Percentiles rank a stretch among this genome's conserved stretches.
Evolutionary conservation across 2,888 invertebrate species (phyloP).

Genomic region (Masnerella sp.): DNA sequence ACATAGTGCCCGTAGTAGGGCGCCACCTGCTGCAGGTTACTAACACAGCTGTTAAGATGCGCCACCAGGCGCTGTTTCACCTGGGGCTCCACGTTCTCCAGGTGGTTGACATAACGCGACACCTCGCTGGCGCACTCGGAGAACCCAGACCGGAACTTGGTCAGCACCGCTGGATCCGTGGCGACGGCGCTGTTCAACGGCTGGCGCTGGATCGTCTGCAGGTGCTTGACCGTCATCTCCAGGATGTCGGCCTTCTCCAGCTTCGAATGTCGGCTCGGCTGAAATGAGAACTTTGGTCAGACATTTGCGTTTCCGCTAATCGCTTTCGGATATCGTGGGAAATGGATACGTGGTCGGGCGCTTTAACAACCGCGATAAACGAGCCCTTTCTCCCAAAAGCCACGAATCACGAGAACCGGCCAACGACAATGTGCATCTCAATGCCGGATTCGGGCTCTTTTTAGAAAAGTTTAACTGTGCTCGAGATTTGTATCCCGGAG

Average conservation of each 20-base stretch:
- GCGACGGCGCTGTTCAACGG: conserved; percentile 90
- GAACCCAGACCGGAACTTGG: conserved; percentile 92
- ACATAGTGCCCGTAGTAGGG: conserved; percentile 77
- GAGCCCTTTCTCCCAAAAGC: conserved; percentile 42
- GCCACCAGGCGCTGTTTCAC: conserved; percentile 83
- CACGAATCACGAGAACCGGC: conserved; percentile 63
- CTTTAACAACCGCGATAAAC: conserved; percentile 61
- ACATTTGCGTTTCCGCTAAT: background rate
- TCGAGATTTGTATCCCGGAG: conserved; percentile 62
- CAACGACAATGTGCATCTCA: conserved; percentile 69
- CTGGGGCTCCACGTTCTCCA: conserved; percentile 82
- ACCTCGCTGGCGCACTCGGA: conserved; percentile 93
- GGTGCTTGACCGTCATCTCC: conserved; percentile 95
- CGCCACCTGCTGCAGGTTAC: conserved; percentile 80
- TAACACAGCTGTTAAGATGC: conserved; percentile 83
- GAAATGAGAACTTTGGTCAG: conserved; percentile 74
- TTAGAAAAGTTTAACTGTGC: conserved; percentile 60
- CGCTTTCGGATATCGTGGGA: conserved; percentile 44
- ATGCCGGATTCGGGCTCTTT: conserved; percentile 67
- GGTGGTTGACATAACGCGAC: conserved; percentile 83
- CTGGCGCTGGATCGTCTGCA: conserved; percentile 92
- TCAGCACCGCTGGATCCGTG: conserved; percentile 89
- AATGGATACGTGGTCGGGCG: conserved; percentile 54
- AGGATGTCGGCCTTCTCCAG: conserved; percentile 97
- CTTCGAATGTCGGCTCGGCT: conserved; percentile 96